Evolutionary conservation across 2,888 invertebrate genomes (phyloP).

Genomic region (Creontiades dilutus): DNA sequence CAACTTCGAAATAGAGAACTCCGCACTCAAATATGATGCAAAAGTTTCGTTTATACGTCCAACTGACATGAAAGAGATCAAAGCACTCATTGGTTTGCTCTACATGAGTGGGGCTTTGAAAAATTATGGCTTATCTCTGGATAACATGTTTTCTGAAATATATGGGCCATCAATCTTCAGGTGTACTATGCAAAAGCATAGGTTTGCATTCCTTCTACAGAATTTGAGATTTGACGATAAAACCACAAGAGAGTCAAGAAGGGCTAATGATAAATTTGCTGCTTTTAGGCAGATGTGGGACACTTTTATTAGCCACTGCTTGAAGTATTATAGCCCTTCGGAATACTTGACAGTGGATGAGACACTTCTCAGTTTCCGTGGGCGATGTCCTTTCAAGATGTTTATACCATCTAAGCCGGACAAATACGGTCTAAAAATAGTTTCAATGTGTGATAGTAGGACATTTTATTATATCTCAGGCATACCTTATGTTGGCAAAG

Average conservation of each 20-base stretch:
- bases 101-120: conserved; percentile 3
- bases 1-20: background rate
- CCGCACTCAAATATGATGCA: background rate
- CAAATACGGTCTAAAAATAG: conserved; percentile 57
- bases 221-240: conserved; percentile 39
- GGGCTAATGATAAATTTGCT: conserved; percentile 66
- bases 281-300: conserved; percentile 72
- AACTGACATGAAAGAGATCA: background rate
- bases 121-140: background rate
- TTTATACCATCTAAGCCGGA: conserved; percentile 68
- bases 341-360: conserved; percentile 68
- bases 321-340: conserved; percentile 63
- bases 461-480: conserved; percentile 68
- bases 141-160: conserved; percentile 46
- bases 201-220: conserved; percentile 38
- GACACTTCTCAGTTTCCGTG: conserved; percentile 66
- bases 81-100: conserved; percentile 20
- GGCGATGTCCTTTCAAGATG: conserved; percentile 68
- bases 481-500: conserved; percentile 73
- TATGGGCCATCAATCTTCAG: conserved; percentile 47
- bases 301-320: conserved; percentile 59
- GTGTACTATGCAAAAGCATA: background rate
- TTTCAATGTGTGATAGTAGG: conserved; percentile 68
- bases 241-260: background rate
- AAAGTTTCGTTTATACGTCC: background rate